A percentile compares a stretch with the other conserved stretches of the same genome.
phyloP scores from a whole-genome alignment of 2,888 invertebrate species.

The Lapara coniferarum region DNA sequence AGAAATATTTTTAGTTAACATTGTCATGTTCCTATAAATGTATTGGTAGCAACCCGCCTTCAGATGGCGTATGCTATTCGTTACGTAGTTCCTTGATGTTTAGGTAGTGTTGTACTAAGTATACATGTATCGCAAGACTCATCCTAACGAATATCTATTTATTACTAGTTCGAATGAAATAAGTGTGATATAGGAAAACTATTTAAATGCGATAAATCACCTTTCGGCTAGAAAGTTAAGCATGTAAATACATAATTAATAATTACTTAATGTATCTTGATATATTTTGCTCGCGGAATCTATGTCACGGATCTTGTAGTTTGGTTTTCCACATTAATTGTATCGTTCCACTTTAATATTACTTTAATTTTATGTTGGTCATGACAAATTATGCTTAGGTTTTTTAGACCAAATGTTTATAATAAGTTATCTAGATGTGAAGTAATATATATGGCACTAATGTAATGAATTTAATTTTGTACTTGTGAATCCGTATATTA shows the following conservation, averaged over 20 bases:
- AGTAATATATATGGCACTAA: constrained; percentile 38
- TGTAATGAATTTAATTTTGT: constrained; percentile 32
- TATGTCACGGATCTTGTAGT: neutral
- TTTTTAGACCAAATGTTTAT: constrained; percentile 64
- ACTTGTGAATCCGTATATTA: constrained; percentile 72
- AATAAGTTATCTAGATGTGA: constrained; percentile 50
- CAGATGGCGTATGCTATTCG: constrained; percentile 34
- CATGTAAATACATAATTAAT: neutral
- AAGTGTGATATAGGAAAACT: constrained; percentile 1
- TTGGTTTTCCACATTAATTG: neutral
- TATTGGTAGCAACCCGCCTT: constrained; percentile 49
- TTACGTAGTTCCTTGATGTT: constrained; percentile 34
- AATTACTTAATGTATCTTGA: neutral
- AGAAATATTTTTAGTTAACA: constrained; percentile 39
- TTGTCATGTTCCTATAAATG: constrained; percentile 64
- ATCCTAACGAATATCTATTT: neutral
- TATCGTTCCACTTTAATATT: neutral
- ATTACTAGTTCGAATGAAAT: neutral
- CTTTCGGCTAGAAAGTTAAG: neutral
- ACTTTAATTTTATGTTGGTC: constrained; percentile 51
- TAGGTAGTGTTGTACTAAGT: constrained; percentile 13
- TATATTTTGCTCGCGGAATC: constrained; percentile 9
- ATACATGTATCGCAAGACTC: constrained; percentile 31
- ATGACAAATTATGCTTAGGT: constrained; percentile 65
- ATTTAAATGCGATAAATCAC: constrained; percentile 4